Base-by-base conservation (phyloP, 2,113 vertebrate genomes). In the Percopsis transmontana region DNA sequence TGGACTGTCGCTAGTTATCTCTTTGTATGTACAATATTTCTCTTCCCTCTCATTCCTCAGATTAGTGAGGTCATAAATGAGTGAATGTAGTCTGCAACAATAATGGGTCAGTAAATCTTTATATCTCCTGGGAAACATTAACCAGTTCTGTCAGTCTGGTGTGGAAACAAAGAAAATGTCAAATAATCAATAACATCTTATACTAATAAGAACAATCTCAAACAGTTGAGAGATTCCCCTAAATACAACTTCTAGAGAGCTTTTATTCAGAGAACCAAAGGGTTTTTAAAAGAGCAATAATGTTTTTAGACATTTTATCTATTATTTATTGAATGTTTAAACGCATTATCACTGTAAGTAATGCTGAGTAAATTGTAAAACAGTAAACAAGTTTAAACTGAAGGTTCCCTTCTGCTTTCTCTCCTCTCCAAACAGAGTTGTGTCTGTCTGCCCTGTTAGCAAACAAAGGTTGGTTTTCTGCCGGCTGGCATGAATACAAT, bases 51-150 rank as follows among this genome's bases (percentile, higher is more conserved):
- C 14, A 10, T 21, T 27, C 27, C 33, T 15, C 18, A n/a, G 38
- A 57, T 39, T 51, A 48, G 51, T 62, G 21, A 71, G 47, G 59
- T 42, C 53, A 33, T 53, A 45, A 61, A 62, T 5, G 13, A 33
- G 8, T 19, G n/a, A 12, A 21, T 62, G 40, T 21, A 42, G 27
- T 41, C 38, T 40, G 18, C 0, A 0, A 1, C n/a, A 14, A n/a
- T 67, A 23, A 82, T 74, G 59, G 65, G 61, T 63, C 52, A 38
- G 68, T 38, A n/a, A n/a, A 23, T 72, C 57, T 74, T 38, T 12
- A 0, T 1, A 11, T 56, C 72, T 66, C 68, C 0, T 2, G 24
- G 62, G 70, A 65, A 65, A 27, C 27, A 52, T 44, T 9, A 20
- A 50, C 24, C 40, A 2, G 6, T 20, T 15, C 41, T 9, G 55